phyloP scores from a whole-genome alignment of 2,113 vertebrate species.

The Caloenas nicobarica region DNA sequence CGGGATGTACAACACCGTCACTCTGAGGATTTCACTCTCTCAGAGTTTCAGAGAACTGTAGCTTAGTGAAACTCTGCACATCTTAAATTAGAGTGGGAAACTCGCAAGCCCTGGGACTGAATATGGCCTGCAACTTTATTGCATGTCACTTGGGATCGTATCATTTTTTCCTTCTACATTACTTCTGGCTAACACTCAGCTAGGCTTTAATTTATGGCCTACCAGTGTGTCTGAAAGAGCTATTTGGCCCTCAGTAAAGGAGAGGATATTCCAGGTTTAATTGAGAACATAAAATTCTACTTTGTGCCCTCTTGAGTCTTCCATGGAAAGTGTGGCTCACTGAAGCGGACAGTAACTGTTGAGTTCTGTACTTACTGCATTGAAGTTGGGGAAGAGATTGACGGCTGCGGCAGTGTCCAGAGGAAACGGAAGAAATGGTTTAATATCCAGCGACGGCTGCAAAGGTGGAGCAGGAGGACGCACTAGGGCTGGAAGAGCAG shows the following conservation, averaged over 20 bases:
- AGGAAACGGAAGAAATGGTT: slow-evolving; percentile 92
- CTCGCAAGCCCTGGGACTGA: not conserved
- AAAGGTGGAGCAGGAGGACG: slow-evolving; percentile 86
- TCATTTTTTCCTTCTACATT: not conserved
- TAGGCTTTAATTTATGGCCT: slow-evolving; percentile 4
- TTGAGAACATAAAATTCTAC: not conserved
- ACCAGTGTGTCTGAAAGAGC: not conserved
- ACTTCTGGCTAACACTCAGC: not conserved
- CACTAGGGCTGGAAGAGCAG: slow-evolving; percentile 89
- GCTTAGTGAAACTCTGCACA: not conserved
- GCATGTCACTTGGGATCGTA: not conserved
- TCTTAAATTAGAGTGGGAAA: not conserved
- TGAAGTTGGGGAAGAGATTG: slow-evolving; percentile 93
- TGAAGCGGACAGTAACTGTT: not conserved
- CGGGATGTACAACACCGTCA: not conserved
- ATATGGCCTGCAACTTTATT: not conserved
- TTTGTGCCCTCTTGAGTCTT: not conserved
- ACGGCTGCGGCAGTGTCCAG: slow-evolving; percentile 85
- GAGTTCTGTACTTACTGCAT: slow-evolving; percentile 83
- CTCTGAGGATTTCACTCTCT: not conserved
- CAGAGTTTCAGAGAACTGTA: not conserved
- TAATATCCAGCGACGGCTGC: slow-evolving; percentile 88
- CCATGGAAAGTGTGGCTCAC: not conserved
- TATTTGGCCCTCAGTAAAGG: not conserved
- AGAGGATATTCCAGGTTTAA: slow-evolving; percentile 18